Percentiles rank a stretch among this genome's conserved stretches.
These are phyloP conservation scores for Anguilla rostrata DNA, from an alignment of 2,113 vertebrate species.

Conservation along the genomic window DNA sequence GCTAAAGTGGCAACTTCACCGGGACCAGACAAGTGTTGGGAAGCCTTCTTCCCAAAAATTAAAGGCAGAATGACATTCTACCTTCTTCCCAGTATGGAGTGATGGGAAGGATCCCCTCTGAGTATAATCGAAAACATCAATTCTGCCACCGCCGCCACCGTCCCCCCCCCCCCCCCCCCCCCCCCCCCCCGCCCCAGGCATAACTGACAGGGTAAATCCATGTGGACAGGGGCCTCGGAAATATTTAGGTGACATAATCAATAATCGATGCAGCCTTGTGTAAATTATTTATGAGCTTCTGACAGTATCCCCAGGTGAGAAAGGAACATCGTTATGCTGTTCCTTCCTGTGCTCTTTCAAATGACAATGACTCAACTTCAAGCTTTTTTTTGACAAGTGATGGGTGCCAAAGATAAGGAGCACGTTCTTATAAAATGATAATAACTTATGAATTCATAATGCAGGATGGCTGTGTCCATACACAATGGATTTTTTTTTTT, in stretches of 20 bases:
- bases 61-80: neutral
- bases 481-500: constrained; percentile 22
- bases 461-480: constrained; percentile 23
- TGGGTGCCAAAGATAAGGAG: constrained; percentile 31
- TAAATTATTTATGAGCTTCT: constrained; percentile 63
- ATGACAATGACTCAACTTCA: constrained; percentile 49
- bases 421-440: constrained; percentile 35
- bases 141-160: no score
- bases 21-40: neutral
- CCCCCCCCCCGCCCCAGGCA: no score
- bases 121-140: constrained; percentile 9
- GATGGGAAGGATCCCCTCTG: neutral
- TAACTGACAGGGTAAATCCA: constrained; percentile 31
- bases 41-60: neutral
- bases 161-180: no score
- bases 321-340: neutral
- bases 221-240: constrained; percentile 27
- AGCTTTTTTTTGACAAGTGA: constrained; percentile 42
- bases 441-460: constrained; percentile 49
- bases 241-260: constrained; percentile 50
- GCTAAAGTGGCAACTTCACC: neutral
- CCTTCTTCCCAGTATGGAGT: neutral
- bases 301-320: constrained; percentile 26
- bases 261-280: constrained; percentile 62
- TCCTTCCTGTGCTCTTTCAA: constrained; percentile 40